Base-by-base conservation (phyloP, 2,888 invertebrate genomes). In the Lochmaea capreae region DNA sequence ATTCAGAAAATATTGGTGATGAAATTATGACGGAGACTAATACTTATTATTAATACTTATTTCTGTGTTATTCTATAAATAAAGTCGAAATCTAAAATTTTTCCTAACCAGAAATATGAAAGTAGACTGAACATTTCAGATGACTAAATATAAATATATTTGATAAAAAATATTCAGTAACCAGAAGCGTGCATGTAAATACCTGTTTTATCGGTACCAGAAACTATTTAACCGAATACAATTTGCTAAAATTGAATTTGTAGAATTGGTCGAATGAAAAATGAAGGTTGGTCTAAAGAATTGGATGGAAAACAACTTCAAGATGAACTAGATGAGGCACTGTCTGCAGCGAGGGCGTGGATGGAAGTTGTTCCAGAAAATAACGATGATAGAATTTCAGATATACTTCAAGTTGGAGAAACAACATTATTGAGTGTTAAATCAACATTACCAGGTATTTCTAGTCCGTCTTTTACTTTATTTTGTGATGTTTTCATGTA, bases 371-470 rank as follows among this genome's bases (percentile, higher is more conserved):
- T 83, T 59, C 84, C 87, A 9, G 84, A 84, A 74, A 81, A 84
- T 22, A 70, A 73, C 14, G 68, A 73, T 12, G 80, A 81, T 12
- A 82, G 80, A 43, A 90, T 90, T 77, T 89, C 89, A 0, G 89
- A 87, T 12, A 90, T 90, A 5, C 91, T 93, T 10, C 92, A 93
- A 86, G 94, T 94, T 65, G 94, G 94, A 12, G 93, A 94, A 85
- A 90, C 91, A 22, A 93, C 93, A 16, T 88, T 91, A 67, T 85
- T 94, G n/a, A 90, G 90, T 9, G 90, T 92, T 76, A 92, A 92
- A 85, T 90, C 91, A 74, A 91, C 91, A 14, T 83, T 92, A 75
- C 92, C 92, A 80, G 90, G 92, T 92, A 84, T 14, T 18, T 11
- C 6, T 26, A 9, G 26, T 67, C 16, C 10, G 54, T 9, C 9